A percentile compares a stretch with the other conserved stretches of the same genome.
Evolutionary conservation across 2,797 vertebrate genomes (phyloP).

Genomic region (Bradypodion pumilum): DNA sequence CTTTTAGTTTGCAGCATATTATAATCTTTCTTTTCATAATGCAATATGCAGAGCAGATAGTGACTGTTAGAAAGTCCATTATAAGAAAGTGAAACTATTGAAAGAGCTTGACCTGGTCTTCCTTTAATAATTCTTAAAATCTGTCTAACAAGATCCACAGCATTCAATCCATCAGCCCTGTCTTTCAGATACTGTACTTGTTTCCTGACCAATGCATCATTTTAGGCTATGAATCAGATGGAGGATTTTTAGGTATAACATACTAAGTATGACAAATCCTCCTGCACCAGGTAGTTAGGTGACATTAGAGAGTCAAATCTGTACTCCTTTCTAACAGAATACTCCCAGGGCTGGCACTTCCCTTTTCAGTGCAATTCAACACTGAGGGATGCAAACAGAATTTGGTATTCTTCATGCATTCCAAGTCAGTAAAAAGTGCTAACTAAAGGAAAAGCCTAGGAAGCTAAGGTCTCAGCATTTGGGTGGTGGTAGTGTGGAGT

Average conservation of each 20-base stretch:
- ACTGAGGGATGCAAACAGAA: no score
- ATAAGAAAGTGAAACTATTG: conserved; percentile 14
- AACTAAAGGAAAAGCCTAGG: no score
- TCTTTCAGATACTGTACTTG: not conserved
- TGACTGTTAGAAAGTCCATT: conserved; percentile 11
- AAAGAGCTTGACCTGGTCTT: not conserved
- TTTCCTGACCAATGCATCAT: not conserved
- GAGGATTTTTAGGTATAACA: not conserved
- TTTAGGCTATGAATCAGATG: not conserved
- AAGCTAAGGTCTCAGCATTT: no score
- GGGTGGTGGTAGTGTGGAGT: no score
- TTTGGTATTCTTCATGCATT: no score
- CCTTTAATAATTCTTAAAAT: conserved; percentile 6
- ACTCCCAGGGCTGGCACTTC: not conserved
- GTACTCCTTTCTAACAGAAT: not conserved
- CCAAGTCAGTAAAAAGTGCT: no score
- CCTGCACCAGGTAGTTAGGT: not conserved
- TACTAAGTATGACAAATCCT: not conserved
- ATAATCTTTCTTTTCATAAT: conserved; percentile 4
- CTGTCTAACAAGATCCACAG: not conserved
- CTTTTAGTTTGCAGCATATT: conserved; percentile 2
- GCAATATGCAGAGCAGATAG: conserved; percentile 1
- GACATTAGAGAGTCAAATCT: not conserved
- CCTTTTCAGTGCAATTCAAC: no score
- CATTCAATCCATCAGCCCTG: not conserved